Evolutionary conservation across 2,888 invertebrate genomes (phyloP), one percentile per base, ranked within the genome.

Genomic region (Apotomis capreana): DNA sequence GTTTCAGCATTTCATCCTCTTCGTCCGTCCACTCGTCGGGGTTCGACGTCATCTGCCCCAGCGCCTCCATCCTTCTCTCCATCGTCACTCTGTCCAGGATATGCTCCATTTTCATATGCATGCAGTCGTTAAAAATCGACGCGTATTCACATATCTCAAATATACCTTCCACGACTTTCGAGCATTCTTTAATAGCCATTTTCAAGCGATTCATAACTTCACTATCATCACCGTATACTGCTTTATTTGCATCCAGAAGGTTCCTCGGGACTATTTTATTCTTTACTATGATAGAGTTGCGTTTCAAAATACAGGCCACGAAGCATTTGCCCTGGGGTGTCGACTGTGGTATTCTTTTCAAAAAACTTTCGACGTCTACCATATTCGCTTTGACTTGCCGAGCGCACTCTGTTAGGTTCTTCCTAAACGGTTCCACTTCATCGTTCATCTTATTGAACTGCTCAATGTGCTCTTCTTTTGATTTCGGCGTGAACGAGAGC

Each of bases 101-200:
- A 79, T 93, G 92, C 58, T 92, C 92, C 92, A 92, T 91, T 70
- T 88, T 90, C 79, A 91, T 89, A 79, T 92, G 92, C 92, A 93
- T 93, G 58, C 92, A 93, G 69, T 93, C 93, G 64, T 93, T 93
- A 62, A 93, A 93, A 2, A 90, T 82, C 0, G 92, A 88, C 5
- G 92, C 89, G 63, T 87, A 92, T 74, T 93, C 92, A 62, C 92
- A 93, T 40, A 93, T 85, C 74, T 93, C 92, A 57, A 92, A 93
- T 9, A 92, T 87, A 3, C 78, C 81, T 0, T 88, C 87, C 0
- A 90, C 86, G 0, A 80, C 83, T 13, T 79, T 78, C 2, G 74
- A 75, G 60, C 92, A 92, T 74, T 93, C 89, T 0, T 15, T 74
- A n/a, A 89, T 83, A 0, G 92, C 92, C 0, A 68, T 71, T 63